Base-by-base conservation (phyloP, 2,888 invertebrate genomes). In the Arge pagana region DNA sequence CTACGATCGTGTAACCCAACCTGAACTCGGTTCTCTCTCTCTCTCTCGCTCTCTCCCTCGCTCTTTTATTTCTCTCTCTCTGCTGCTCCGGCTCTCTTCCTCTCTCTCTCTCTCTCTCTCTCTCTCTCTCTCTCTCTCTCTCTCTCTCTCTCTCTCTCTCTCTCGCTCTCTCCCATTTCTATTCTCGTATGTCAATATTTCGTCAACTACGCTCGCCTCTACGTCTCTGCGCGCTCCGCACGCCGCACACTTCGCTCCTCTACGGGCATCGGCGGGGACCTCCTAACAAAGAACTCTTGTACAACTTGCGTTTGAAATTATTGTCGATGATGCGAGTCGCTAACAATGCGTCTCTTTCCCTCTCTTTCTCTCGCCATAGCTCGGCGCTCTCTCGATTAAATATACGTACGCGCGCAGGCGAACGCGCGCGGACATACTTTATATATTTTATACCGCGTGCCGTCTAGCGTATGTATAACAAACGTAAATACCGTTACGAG, bases 111-210 rank as follows among this genome's bases (percentile, higher is more conserved):
- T 43, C 45, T 54, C 42, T 52, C 30, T 52, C 37, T 39, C 52
- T 24, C 53, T 50, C 37, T 48, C 24, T 50, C 54, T 53, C 53
- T 57, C 53, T 36, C 43, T 48, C 49, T 59, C 50, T 48, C 42
- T 58, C 52, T 55, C 56, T 55, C 49, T 54, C 37, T 49, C 48
- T 55, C 56, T 45, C 48, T 57, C 41, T 54, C 56, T 42, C 54
- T 54, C 50, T 49, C 53, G 30, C 53, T 55, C 48, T 61, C 63
- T 63, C 62, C 62, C 62, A 67, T 70, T 71, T 72, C 69, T 72
- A 71, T 72, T 72, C 71, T 72, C 68, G 68, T 68, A 72, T 72
- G 72, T 72, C 72, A 73, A 73, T 72, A 73, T 73, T 72, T 73
- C 72, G 72, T 72, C 71, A 71, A 71, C 71, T 70, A 67, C 63